Evolutionary conservation across 1,140 invertebrate species (phyloP).

Genomic region (Mya arenaria): DNA sequence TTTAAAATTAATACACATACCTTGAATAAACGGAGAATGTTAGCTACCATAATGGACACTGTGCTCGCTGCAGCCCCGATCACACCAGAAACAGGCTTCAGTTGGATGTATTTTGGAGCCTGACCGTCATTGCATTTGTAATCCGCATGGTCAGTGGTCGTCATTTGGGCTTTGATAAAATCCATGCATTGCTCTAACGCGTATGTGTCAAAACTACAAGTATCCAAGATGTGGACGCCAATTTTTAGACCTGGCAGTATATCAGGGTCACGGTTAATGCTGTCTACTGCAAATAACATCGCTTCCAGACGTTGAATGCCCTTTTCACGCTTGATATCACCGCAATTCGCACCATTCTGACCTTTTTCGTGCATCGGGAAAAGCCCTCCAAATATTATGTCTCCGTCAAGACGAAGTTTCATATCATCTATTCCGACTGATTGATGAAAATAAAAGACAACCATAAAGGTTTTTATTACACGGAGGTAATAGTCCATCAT

Average conservation of each 20-base stretch:
- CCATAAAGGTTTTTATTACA: too few relatives aligned
- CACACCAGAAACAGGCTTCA: constrained; percentile 75
- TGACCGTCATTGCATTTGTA: constrained; percentile 72
- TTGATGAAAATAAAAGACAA: too few relatives aligned
- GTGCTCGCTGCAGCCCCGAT: constrained; percentile 83
- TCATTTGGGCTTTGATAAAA: constrained; percentile 85
- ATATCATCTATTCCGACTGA: constrained; percentile 41
- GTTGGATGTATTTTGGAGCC: constrained; percentile 62
- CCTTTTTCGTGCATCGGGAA: constrained; percentile 89
- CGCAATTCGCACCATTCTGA: constrained; percentile 82
- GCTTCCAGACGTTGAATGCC: constrained; percentile 92
- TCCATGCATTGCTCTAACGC: constrained; percentile 91
- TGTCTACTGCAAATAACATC: constrained; percentile 91
- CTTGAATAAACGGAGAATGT: constrained; percentile 86
- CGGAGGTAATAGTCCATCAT: too few relatives aligned
- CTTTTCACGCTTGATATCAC: constrained; percentile 87
- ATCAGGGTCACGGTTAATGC: constrained; percentile 86
- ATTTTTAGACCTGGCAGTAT: constrained; percentile 85
- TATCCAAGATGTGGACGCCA: constrained; percentile 90
- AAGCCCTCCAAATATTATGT: constrained; percentile 89
- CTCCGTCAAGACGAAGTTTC: constrained; percentile 81
- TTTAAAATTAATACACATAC: constrained; percentile 59
- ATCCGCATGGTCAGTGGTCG: constrained; percentile 77
- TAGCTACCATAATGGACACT: constrained; percentile 88
- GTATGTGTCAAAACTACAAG: constrained; percentile 90